Evolutionary conservation across 2,113 vertebrate species (phyloP).

Genomic region (Catagonus wagneri): DNA sequence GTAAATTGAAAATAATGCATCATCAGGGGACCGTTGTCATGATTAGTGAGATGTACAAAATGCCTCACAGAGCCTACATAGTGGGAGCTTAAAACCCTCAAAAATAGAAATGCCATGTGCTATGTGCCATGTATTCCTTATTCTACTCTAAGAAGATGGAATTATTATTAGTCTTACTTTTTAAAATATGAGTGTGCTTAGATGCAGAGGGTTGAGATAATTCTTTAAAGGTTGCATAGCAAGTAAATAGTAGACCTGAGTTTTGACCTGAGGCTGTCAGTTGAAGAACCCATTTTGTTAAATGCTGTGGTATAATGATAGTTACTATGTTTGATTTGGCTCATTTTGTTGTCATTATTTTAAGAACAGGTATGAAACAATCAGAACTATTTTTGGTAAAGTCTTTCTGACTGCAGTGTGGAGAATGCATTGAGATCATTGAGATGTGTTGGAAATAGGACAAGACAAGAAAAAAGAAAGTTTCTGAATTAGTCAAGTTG

Average conservation of each 20-base stretch:
- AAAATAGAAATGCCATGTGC: background rate
- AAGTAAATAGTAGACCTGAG: background rate
- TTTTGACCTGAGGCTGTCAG: background rate
- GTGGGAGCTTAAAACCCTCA: background rate
- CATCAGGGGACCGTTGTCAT: background rate
- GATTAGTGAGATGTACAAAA: background rate
- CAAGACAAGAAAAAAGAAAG: background rate
- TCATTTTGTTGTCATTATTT: conserved; percentile 19
- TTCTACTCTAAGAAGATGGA: background rate
- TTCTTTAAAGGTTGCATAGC: background rate
- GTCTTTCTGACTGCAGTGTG: background rate
- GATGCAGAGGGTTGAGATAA: background rate
- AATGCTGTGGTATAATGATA: background rate
- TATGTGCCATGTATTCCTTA: background rate
- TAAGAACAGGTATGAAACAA: background rate
- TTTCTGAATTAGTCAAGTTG: background rate
- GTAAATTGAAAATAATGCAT: background rate
- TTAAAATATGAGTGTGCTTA: background rate
- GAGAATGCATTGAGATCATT: background rate
- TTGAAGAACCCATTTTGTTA: background rate
- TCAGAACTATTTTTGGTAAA: background rate
- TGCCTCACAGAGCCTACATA: background rate
- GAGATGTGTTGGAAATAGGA: background rate
- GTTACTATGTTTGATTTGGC: background rate
- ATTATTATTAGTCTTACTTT: background rate